Evolutionary conservation across 1,140 invertebrate genomes (phyloP).

Genomic region (Galendromus occidentalis): DNA sequence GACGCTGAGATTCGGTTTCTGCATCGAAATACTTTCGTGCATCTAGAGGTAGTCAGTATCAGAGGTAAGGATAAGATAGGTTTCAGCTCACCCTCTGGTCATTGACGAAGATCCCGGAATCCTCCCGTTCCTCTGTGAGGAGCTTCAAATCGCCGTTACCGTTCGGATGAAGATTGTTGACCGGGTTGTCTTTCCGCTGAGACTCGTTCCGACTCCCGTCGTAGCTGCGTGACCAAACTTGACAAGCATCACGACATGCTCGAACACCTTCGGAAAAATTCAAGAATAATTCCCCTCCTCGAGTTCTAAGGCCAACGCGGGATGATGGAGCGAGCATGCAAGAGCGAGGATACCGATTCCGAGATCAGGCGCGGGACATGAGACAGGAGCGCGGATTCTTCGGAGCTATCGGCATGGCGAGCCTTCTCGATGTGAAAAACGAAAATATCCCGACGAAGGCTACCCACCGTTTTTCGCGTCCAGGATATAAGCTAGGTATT

Average conservation of each 20-base stretch:
- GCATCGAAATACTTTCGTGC: neutral
- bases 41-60: neutral
- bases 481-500: neutral
- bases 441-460: neutral
- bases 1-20: neutral
- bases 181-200: neutral
- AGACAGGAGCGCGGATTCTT: too few species aligned
- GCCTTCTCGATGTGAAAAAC: too few species aligned
- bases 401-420: too few species aligned
- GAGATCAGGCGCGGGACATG: too few species aligned
- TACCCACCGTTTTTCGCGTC: slow-evolving; percentile 1
- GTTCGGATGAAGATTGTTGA: neutral
- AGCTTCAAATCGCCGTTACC: neutral
- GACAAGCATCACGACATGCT: slow-evolving; percentile 7
- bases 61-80: neutral
- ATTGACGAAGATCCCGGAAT: slow-evolving; percentile 5
- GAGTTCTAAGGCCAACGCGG: too few species aligned
- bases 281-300: too few species aligned
- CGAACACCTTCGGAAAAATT: neutral
- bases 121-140: neutral
- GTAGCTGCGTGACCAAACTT: slow-evolving; percentile 7
- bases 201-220: neutral
- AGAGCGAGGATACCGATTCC: too few species aligned
- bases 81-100: neutral
- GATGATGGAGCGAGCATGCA: too few species aligned